A percentile compares a stretch with the other conserved stretches of the same genome.
These are phyloP conservation scores for Aegotheles bennettii DNA, from an alignment of 2,113 vertebrate species.

Conservation along the genomic window DNA sequence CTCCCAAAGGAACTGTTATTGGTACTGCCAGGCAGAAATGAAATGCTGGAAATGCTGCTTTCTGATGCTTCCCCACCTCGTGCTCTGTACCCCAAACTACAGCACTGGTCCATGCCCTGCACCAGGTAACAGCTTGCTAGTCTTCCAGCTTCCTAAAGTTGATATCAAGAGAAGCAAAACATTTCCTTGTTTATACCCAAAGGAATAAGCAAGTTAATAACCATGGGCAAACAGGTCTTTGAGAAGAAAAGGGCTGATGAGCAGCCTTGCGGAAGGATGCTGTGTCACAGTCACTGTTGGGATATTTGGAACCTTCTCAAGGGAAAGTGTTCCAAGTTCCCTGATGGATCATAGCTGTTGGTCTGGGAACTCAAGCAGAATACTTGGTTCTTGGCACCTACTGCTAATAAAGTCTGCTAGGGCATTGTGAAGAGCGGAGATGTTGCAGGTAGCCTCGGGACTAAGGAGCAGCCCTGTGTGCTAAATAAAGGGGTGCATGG, in stretches of 20 bases:
- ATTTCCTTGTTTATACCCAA: neutral
- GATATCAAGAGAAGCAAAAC: neutral
- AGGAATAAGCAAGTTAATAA: neutral
- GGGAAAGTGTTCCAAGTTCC: neutral
- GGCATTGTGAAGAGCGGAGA: neutral
- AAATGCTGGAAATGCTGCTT: neutral
- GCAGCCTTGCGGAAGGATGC: neutral
- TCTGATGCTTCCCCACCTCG: neutral
- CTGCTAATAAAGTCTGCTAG: neutral
- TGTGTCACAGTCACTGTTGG: neutral
- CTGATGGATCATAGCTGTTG: neutral
- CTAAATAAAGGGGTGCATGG: neutral
- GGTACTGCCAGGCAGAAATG: neutral
- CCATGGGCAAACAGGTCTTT: fast-evolving
- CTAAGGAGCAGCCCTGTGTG: neutral
- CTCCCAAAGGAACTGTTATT: neutral
- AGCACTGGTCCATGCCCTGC: neutral
- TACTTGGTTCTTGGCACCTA: neutral
- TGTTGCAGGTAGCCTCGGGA: neutral
- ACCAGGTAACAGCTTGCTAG: neutral
- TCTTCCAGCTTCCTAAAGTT: neutral
- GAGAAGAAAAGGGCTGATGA: neutral
- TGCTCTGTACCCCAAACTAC: neutral
- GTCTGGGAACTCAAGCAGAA: neutral
- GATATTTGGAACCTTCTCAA: neutral